These are phyloP conservation scores for Pachypanchax playfairii DNA, from an alignment of 2,113 vertebrate species.

Conservation along the genomic window DNA sequence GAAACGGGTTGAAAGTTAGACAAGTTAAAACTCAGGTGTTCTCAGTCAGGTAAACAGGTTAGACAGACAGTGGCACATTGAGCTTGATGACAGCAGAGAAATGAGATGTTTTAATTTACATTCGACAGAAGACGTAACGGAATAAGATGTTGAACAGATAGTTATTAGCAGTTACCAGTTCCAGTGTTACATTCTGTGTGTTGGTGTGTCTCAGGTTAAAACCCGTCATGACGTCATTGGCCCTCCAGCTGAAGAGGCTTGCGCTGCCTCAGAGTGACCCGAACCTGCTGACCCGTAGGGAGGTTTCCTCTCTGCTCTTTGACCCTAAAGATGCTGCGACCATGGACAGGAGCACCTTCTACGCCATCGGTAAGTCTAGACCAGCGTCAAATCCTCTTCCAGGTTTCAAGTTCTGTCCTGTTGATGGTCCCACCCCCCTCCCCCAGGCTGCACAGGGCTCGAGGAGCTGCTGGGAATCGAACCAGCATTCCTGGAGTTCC, in stretches of 20 bases:
- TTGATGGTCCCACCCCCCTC: too few relatives aligned
- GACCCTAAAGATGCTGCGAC: conserved; percentile 86
- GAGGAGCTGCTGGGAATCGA: conserved; percentile 94
- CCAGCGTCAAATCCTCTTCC: background rate
- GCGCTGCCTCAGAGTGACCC: conserved; percentile 89
- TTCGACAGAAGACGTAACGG: too few relatives aligned
- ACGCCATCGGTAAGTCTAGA: conserved; percentile 87
- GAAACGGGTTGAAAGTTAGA: background rate
- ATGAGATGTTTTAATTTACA: too few relatives aligned
- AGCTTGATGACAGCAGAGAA: too few relatives aligned
- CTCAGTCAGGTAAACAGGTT: too few relatives aligned
- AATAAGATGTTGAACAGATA: too few relatives aligned
- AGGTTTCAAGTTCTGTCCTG: background rate
- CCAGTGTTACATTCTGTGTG: too few relatives aligned
- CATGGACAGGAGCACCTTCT: conserved; percentile 89
- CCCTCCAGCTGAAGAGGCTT: conserved; percentile 91
- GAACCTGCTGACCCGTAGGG: conserved; percentile 80
- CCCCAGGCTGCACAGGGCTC: conserved; percentile 90
- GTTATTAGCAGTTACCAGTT: too few relatives aligned
- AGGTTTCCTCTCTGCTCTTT: conserved; percentile 88
- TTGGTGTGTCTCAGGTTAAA: conserved; percentile 1
- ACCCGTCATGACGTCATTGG: conserved; percentile 88
- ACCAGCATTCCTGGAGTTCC: conserved; percentile 86
- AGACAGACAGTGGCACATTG: too few relatives aligned
- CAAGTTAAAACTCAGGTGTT: too few relatives aligned